Conservation (phyloP, 1,140 invertebrate species). For the Bombyx mandarina region DNA sequence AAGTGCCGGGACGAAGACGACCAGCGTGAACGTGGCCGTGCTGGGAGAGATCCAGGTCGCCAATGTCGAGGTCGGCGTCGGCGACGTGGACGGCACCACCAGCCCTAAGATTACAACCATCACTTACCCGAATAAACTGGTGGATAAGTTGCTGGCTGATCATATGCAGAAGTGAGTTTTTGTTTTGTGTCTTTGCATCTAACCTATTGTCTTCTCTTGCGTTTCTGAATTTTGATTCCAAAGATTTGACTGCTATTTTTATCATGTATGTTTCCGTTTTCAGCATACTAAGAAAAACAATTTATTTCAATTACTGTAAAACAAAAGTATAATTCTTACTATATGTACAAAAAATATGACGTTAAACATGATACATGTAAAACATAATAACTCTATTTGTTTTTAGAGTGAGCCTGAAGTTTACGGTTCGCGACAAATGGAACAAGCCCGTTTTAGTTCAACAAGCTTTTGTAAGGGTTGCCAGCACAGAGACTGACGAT, state of each 20-base stretch:
- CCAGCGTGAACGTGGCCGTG: slow-evolving; percentile 80
- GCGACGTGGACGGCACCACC: slow-evolving; percentile 89
- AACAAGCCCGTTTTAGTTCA: slow-evolving; percentile 84
- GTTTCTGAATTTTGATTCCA: too few species aligned
- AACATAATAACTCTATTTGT: too few species aligned
- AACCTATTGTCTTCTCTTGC: background rate
- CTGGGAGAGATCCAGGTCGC: slow-evolving; percentile 82
- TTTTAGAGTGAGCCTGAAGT: slow-evolving; percentile 81
- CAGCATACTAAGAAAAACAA: background rate
- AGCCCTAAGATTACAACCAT: slow-evolving; percentile 85
- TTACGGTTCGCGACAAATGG: slow-evolving; percentile 83
- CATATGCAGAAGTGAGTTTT: slow-evolving; percentile 83
- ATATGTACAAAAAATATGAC: too few species aligned
- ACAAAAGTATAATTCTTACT: too few species aligned
- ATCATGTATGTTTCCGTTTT: background rate
- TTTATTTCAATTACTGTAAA: background rate
- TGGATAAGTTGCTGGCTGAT: slow-evolving; percentile 83
- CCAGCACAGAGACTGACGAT: slow-evolving; percentile 74
- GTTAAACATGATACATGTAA: too few species aligned
- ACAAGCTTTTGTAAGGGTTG: slow-evolving; percentile 92
- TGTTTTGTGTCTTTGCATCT: background rate
- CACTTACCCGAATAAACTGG: slow-evolving; percentile 79
- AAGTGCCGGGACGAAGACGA: slow-evolving; percentile 78
- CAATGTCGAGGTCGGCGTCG: slow-evolving; percentile 89
- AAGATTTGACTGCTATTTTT: background rate